Evolutionary conservation across 2,113 vertebrate genomes (phyloP), one percentile per base, ranked within the genome.

Genomic region (Australoheros scitulus): DNA sequence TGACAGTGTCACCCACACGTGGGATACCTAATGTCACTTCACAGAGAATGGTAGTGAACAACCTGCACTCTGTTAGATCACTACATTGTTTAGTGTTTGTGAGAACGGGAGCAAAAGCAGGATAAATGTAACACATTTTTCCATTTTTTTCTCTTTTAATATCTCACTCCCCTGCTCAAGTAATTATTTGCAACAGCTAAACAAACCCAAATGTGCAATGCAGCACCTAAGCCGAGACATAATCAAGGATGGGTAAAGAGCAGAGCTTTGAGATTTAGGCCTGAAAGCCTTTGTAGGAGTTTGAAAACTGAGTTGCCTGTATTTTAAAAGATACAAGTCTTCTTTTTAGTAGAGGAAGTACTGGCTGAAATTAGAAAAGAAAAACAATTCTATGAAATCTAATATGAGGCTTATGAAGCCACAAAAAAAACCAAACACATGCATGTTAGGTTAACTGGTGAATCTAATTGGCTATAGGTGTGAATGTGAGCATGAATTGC

Each of bases 1-100:
- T 90, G 89, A 88, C 89, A 89, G 84, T 56, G 78, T 80, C 83
- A 64, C 79, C 81, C 77, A 79, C 56, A 60, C 65, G 32, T 8
- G 38, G 86, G 90, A 76, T 82, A 76, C 65, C 79, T 88, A 77
- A 90, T 85, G 87, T 86, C 82, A 87, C 76, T 76, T 90, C 83
- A 84, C 63, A 84, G 64, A 32, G 78, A 77, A 77, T 81, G 64
- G 14, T 50, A 50, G 61, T 70, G 88, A 88, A 89, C 82, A 88
- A 76, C 75, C 74, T 87, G 83, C 86, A 76, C 87, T 61, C 65
- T 11, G 11, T 85, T 58, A 81, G 74, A 84, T 80, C 11, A 1
- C 63, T 41, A 22, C 75, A 43, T 61, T 76, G 9, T 56, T 80
- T 26, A 14, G 26, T 24, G 38, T 47, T 47, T 38, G 7, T 38